Conservation (phyloP, 2,888 invertebrate genomes). For the Geotrupes spiniger region DNA sequence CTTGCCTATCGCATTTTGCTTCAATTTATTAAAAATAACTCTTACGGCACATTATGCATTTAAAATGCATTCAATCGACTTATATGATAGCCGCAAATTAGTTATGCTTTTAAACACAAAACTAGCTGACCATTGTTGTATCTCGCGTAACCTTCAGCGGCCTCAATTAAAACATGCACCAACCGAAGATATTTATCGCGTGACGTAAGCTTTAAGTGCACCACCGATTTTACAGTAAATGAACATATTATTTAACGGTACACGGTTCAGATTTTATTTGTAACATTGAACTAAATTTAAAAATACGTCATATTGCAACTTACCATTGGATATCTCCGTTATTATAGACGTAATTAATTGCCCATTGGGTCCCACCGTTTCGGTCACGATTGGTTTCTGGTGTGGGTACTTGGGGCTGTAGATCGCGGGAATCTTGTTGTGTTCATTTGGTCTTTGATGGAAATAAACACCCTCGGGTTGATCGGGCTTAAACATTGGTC, state of each 20-base stretch:
- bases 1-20: too few species aligned
- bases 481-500: too few species aligned
- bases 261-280: background rate
- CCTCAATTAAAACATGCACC: slow-evolving; percentile 25
- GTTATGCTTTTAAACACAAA: slow-evolving; percentile 30
- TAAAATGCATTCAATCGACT: slow-evolving; percentile 10
- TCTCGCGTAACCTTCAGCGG: slow-evolving; percentile 25
- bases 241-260: slow-evolving; percentile 10
- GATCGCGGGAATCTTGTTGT: slow-evolving; percentile 6
- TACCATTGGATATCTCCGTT: slow-evolving; percentile 41
- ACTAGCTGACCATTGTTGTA: slow-evolving; percentile 26
- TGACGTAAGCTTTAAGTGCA: slow-evolving; percentile 27
- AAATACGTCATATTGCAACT: slow-evolving; percentile 30
- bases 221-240: slow-evolving; percentile 16
- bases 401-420: slow-evolving; percentile 19
- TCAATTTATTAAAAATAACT: too few species aligned
- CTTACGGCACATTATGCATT: too few species aligned
- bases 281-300: too few species aligned
- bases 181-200: slow-evolving; percentile 26
- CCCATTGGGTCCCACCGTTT: slow-evolving; percentile 41
- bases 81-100: slow-evolving; percentile 22
- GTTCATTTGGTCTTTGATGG: too few species aligned
- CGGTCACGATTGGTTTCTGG: slow-evolving; percentile 36
- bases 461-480: too few species aligned
- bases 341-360: slow-evolving; percentile 46